Conservation (phyloP, 2,113 vertebrate species). For the Oncorhynchus masou region DNA sequence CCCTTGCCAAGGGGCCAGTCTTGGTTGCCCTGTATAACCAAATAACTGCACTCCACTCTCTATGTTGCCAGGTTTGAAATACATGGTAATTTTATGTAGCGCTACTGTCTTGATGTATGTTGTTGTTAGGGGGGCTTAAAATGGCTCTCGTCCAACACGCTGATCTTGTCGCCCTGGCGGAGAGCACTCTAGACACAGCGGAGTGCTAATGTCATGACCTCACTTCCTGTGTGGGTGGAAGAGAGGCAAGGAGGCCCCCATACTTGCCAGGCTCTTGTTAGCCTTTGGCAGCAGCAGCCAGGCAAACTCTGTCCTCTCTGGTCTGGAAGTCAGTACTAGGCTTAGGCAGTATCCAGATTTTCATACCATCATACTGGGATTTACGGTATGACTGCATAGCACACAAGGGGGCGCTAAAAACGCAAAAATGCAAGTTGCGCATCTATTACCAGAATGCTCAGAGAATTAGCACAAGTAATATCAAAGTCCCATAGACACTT, state of each 20-base stretch:
- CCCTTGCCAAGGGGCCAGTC: background rate
- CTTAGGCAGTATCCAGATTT: too few species aligned
- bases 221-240: conserved; percentile 74
- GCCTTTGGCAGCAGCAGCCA: conserved; percentile 45
- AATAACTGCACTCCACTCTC: background rate
- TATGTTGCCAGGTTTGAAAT: conserved; percentile 16
- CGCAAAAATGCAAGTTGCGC: too few species aligned
- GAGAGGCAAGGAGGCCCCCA: conserved; percentile 58
- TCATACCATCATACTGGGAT: too few species aligned
- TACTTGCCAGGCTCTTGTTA: conserved; percentile 59
- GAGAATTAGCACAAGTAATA: too few species aligned
- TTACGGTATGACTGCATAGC: too few species aligned
- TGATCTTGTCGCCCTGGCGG: conserved; percentile 54
- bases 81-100: conserved; percentile 8
- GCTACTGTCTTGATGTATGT: conserved; percentile 24
- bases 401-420: too few species aligned
- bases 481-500: too few species aligned
- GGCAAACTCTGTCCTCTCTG: conserved; percentile 38
- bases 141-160: conserved; percentile 57
- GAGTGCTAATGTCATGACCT: conserved; percentile 61
- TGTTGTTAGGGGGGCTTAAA: conserved; percentile 47
- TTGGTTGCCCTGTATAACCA: background rate
- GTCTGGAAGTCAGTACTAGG: conserved; percentile 25
- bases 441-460: too few species aligned
- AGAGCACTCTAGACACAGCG: conserved; percentile 51